Percentiles rank a stretch among this genome's conserved stretches.
These are phyloP conservation scores for Lagocephalus sceleratus DNA, from an alignment of 2,797 vertebrate genomes.

Conservation along the genomic window DNA sequence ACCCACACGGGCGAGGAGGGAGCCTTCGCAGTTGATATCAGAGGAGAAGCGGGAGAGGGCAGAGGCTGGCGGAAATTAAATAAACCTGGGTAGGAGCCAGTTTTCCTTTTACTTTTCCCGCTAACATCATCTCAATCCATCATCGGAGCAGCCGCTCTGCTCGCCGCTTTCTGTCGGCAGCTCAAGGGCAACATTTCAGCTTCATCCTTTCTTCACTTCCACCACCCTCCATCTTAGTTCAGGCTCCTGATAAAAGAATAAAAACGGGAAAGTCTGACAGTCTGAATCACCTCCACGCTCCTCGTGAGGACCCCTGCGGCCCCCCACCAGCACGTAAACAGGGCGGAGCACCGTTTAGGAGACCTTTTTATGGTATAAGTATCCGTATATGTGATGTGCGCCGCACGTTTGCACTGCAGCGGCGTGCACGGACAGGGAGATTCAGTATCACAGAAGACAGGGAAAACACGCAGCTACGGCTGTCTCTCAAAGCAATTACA, in stretches of 20 bases:
- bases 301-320: no score
- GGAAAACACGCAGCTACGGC: slow-evolving; percentile 69
- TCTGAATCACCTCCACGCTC: neutral
- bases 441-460: slow-evolving; percentile 39
- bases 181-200: slow-evolving; percentile 65
- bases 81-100: neutral
- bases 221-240: slow-evolving; percentile 61
- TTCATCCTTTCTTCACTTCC: slow-evolving; percentile 82
- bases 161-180: slow-evolving; percentile 36
- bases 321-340: no score
- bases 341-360: no score
- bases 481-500: slow-evolving; percentile 81
- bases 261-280: slow-evolving; percentile 68
- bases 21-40: slow-evolving; percentile 7
- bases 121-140: slow-evolving; percentile 53
- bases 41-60: neutral
- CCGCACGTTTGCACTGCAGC: no score
- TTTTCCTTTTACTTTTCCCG: neutral
- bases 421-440: neutral
- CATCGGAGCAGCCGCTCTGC: slow-evolving; percentile 41
- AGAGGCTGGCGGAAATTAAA: neutral
- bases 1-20: neutral
- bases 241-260: slow-evolving; percentile 78
- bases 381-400: no score
- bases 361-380: no score